Conservation (phyloP, 2,888 invertebrate species). For the Drosophila neutralis region DNA sequence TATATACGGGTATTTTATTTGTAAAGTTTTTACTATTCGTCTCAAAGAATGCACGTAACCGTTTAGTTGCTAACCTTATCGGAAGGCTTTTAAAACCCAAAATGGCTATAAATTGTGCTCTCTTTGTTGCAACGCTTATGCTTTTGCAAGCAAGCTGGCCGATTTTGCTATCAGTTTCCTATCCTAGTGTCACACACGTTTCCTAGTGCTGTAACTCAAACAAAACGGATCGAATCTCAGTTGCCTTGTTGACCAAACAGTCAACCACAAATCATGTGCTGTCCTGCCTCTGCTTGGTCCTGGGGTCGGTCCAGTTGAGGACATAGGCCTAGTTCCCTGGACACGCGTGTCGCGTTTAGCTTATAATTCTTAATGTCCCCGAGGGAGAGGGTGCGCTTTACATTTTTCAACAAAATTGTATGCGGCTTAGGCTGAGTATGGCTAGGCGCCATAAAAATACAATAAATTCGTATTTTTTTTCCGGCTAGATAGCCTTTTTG, state of each 20-base stretch:
- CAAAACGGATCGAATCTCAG: slow-evolving; percentile 42
- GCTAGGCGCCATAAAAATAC: slow-evolving; percentile 76
- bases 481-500: slow-evolving; percentile 68
- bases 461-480: slow-evolving; percentile 63
- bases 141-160: not conserved
- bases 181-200: slow-evolving; percentile 5
- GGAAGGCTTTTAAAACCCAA: not conserved
- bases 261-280: slow-evolving; percentile 65
- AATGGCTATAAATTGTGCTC: not conserved
- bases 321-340: slow-evolving; percentile 30
- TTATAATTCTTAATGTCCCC: slow-evolving; percentile 67
- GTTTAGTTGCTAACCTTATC: not conserved
- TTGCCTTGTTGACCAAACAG: slow-evolving; percentile 59
- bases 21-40: not conserved
- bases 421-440: slow-evolving; percentile 55
- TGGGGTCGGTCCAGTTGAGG: slow-evolving; percentile 3
- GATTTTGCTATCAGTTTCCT: not conserved
- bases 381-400: slow-evolving; percentile 51
- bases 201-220: slow-evolving; percentile 24
- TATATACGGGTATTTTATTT: not conserved
- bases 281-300: slow-evolving; percentile 19
- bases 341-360: slow-evolving; percentile 73
- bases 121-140: not conserved
- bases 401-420: slow-evolving; percentile 74
- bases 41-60: not conserved